A percentile compares a stretch with the other conserved stretches of the same genome.
phyloP scores from a whole-genome alignment of 1,140 invertebrate genomes.

The Drosophila rufa region DNA sequence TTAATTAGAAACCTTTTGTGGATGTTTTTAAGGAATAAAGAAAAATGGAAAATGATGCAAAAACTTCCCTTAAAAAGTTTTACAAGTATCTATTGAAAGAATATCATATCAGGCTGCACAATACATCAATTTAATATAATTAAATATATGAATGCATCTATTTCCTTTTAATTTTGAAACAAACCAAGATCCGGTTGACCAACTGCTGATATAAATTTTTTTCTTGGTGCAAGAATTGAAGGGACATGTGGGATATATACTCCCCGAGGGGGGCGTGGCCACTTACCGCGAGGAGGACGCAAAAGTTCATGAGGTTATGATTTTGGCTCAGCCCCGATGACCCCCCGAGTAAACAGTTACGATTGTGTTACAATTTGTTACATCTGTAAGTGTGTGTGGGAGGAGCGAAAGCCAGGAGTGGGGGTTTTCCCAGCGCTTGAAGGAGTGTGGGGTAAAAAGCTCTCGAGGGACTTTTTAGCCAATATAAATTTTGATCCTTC shows the following conservation, averaged over 20 bases:
- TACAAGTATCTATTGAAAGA: background rate
- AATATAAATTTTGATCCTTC: constrained; percentile 84
- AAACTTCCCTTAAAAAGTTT: background rate
- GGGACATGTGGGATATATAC: constrained; percentile 27
- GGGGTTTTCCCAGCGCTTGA: constrained; percentile 6
- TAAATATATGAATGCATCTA: background rate
- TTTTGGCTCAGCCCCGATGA: constrained; percentile 50
- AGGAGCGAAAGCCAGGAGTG: background rate
- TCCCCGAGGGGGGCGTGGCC: constrained; percentile 33
- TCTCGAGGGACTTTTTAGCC: constrained; percentile 82
- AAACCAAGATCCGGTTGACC: background rate
- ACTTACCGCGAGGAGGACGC: constrained; percentile 44
- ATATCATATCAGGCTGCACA: background rate
- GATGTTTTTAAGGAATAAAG: background rate
- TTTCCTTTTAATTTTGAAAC: background rate
- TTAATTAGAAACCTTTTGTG: background rate
- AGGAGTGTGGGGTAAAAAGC: constrained; percentile 58
- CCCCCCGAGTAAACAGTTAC: constrained; percentile 80
- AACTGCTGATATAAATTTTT: background rate
- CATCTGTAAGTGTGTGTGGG: constrained; percentile 75
- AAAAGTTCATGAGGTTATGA: constrained; percentile 73
- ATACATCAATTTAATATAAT: background rate
- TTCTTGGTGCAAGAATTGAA: constrained; percentile 22
- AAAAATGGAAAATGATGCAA: background rate
- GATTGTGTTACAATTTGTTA: constrained; percentile 84